phyloP scores from a whole-genome alignment of 2,797 vertebrate genomes.

The Tinamus major region DNA sequence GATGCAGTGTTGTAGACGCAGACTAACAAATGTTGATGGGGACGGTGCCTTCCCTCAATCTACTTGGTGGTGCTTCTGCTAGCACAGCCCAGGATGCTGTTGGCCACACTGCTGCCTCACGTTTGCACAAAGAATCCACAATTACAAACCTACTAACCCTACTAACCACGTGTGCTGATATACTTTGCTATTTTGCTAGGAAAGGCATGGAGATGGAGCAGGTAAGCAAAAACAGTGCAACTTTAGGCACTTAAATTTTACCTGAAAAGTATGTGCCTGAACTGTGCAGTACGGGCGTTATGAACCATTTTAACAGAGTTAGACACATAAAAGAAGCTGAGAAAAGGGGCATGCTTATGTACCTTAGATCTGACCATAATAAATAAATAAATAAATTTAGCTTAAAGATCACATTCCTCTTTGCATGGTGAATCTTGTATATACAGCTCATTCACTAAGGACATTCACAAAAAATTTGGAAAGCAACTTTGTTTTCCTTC shows the following conservation, averaged over 20 bases:
- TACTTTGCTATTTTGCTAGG: neutral
- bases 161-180: neutral
- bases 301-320: neutral
- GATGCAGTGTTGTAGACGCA: neutral
- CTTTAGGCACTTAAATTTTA: neutral
- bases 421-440: neutral
- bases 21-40: neutral
- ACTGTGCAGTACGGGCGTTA: neutral
- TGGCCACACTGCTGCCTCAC: neutral
- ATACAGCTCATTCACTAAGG: neutral
- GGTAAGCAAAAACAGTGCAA: neutral
- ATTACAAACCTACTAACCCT: neutral
- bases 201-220: neutral
- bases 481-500: neutral
- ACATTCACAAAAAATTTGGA: neutral
- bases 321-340: neutral
- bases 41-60: neutral
- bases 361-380: neutral
- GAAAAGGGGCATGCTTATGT: neutral
- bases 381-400: neutral
- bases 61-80: neutral
- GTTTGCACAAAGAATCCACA: neutral
- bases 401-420: neutral
- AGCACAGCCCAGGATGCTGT: neutral
- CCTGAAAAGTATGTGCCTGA: neutral